Evolutionary conservation across 2,113 vertebrate genomes (phyloP), one percentile per base, ranked within the genome.

Genomic region (Climacteris rufus): DNA sequence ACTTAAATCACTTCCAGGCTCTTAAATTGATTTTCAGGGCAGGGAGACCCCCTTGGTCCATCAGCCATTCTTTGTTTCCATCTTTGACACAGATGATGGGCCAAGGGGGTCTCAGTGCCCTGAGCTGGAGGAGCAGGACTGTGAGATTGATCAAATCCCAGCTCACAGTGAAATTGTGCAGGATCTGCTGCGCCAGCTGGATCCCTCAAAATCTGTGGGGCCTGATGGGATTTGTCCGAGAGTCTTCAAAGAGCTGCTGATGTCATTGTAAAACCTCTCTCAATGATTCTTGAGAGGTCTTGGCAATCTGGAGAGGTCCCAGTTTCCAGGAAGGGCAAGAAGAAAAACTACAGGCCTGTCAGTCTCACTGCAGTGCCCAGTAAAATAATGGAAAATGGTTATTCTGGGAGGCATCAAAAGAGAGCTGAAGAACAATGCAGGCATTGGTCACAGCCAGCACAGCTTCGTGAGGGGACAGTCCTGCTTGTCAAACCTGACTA

Each of bases 81-180:
- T 35, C 66, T 30, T 37, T n/a, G 50, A 10, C n/a, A 37, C 11
- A 2, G 25, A n/a, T 40, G 61, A 21, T 33, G 24, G 60, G 35
- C 20, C 28, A 6, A 14, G n/a, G 30, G 14, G 24, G 6, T 47
- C 54, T 35, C 39, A 22, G 24, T 23, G 70, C 28, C 39, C 17
- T 60, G 39, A 53, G 28, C 39, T 53, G 53, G 11, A 75, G 30
- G 24, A 59, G 23, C 61, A 25, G 15, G 45, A 40, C 4, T 54
- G 24, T 54, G 70, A 61, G 17, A 40, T 15, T 22, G n/a, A 53
- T 40, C 24, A 47, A 68, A 39, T 68, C 53, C 33, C 39, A 22
- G 6, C 0, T 7, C 6, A 45, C 9, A 15, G 15, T 53, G 37
- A 53, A 25, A 31, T 27, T 40, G 9, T 40, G 30, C 1, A 0